These are phyloP conservation scores for Apteryx owenii DNA, from an alignment of 2,113 vertebrate species.

Conservation along the genomic window DNA sequence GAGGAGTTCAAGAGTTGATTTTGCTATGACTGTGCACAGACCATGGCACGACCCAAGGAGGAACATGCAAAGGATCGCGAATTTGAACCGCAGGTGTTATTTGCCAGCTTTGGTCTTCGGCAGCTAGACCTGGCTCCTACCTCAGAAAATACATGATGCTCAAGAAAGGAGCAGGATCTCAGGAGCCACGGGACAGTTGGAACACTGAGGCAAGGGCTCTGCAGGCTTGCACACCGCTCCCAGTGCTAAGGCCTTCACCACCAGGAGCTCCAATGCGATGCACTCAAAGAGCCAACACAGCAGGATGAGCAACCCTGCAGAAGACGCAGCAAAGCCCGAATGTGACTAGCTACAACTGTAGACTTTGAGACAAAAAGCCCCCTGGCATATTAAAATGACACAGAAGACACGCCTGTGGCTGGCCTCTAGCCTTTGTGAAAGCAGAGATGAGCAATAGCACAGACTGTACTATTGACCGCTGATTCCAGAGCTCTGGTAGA, in stretches of 20 bases:
- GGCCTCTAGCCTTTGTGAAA: not conserved
- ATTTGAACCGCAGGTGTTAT: not conserved
- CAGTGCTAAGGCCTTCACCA: not conserved
- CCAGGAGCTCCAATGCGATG: not conserved
- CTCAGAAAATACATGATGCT: not conserved
- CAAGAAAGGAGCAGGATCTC: not conserved
- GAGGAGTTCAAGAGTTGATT: not conserved
- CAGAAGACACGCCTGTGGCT: not conserved
- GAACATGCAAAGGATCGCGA: accelerated
- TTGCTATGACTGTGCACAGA: not conserved
- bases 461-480: not conserved
- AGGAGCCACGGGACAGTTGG: not conserved
- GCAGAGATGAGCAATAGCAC: not conserved
- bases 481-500: not conserved
- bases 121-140: not conserved
- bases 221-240: not conserved
- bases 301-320: not conserved
- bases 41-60: not conserved
- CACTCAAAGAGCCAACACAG: not conserved
- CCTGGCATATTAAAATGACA: not conserved
- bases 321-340: not conserved
- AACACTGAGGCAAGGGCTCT: not conserved
- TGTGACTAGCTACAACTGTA: not conserved
- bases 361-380: not conserved
- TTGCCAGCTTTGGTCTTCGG: not conserved